These are phyloP conservation scores for Caenorhabditis macrosperma DNA, from an alignment of 2,888 invertebrate species.

Conservation along the genomic window DNA sequence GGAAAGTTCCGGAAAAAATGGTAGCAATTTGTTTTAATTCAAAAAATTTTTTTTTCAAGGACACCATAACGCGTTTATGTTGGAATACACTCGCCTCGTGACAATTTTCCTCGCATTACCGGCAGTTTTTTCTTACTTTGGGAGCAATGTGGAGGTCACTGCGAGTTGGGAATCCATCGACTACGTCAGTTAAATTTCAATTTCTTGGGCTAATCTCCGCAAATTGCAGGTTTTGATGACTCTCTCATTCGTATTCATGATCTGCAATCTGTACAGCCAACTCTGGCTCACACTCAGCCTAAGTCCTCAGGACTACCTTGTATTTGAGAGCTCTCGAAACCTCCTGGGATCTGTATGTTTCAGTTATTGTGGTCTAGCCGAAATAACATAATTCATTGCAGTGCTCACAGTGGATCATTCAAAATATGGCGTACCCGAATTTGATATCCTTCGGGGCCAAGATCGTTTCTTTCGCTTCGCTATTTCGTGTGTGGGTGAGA, in stretches of 20 bases:
- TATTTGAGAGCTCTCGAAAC: conserved; percentile 59
- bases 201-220: neutral
- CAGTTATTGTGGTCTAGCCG: neutral
- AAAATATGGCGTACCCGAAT: conserved; percentile 69
- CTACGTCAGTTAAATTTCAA: conserved; percentile 67
- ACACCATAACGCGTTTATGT: conserved; percentile 56
- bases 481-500: conserved; percentile 58
- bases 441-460: conserved; percentile 65
- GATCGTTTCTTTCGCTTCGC: conserved; percentile 51
- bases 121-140: conserved; percentile 70
- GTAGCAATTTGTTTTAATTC: neutral
- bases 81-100: conserved; percentile 58
- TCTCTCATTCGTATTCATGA: conserved; percentile 76
- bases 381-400: conserved; percentile 1
- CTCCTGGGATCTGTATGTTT: conserved; percentile 58
- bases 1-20: conserved; percentile 18
- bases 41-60: conserved; percentile 35
- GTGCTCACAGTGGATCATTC: conserved; percentile 77
- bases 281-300: conserved; percentile 70
- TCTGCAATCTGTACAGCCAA: conserved; percentile 74
- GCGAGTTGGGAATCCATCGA: conserved; percentile 80
- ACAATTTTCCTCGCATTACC: conserved; percentile 66
- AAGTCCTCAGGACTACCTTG: conserved; percentile 40
- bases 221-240: conserved; percentile 72
- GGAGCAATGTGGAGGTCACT: conserved; percentile 71